Evolutionary conservation across 2,888 invertebrate species (phyloP).

Genomic region (Apodemia zela): DNA sequence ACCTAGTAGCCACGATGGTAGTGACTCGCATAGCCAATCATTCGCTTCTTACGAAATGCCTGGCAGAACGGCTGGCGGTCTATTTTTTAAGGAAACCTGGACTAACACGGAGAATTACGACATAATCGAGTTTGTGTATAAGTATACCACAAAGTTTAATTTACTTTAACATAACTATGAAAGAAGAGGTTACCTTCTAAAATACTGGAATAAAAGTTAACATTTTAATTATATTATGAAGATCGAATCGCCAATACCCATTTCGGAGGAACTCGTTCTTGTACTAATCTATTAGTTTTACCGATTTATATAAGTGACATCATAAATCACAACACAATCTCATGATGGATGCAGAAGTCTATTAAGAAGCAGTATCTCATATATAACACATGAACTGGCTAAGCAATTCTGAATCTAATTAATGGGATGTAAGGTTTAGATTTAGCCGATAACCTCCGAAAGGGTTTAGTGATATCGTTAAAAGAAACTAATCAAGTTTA

Average conservation of each 20-base stretch:
- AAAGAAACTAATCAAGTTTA: slow-evolving; percentile 26
- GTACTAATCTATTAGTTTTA: background rate
- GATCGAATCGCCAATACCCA: background rate
- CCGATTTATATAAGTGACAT: slow-evolving; percentile 5
- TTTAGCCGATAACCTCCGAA: slow-evolving; percentile 4
- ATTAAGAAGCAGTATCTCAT: slow-evolving; percentile 5
- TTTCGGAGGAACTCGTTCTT: background rate
- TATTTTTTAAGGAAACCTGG: no score
- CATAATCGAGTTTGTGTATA: no score
- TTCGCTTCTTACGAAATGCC: no score
- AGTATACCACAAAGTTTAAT: no score
- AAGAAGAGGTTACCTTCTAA: no score
- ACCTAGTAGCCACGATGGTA: no score
- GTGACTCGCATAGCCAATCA: no score
- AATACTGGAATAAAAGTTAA: no score
- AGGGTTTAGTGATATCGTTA: slow-evolving; percentile 29
- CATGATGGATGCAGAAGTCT: slow-evolving; percentile 11
- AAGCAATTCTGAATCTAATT: background rate
- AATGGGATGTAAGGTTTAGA: background rate
- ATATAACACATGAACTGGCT: background rate
- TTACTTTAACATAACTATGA: no score
- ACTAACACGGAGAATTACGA: no score
- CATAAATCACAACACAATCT: slow-evolving; percentile 8
- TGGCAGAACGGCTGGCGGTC: no score
- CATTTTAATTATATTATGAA: background rate